Conservation (phyloP, 2,797 vertebrate genomes). For the Paramormyrops hopkinsi region DNA sequence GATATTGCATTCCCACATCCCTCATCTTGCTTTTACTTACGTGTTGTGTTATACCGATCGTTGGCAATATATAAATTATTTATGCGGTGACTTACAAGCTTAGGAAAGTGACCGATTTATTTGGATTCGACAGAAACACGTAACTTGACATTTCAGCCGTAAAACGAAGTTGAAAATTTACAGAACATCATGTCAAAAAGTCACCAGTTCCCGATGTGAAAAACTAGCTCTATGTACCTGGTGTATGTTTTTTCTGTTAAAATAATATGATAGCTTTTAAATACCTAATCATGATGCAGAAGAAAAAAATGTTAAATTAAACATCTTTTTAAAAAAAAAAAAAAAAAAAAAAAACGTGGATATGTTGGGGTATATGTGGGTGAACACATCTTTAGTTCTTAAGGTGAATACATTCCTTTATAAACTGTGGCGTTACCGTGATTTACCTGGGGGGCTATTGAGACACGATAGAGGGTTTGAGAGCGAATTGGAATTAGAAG, state of each 20-base stretch:
- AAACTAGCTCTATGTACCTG: neutral
- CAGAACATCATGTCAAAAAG: neutral
- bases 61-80: neutral
- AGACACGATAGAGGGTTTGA: neutral
- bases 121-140: neutral
- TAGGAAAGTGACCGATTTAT: neutral
- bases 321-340: neutral
- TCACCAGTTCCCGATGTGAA: neutral
- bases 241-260: neutral
- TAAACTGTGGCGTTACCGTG: neutral
- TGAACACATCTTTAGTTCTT: neutral
- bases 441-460: neutral
- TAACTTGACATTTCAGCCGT: neutral
- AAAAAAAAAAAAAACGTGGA: no score
- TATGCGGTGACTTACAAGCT: neutral
- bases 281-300: neutral
- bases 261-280: neutral
- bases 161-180: neutral
- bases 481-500: neutral
- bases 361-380: neutral
- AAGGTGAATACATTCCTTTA: neutral
- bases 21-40: neutral
- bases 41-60: neutral
- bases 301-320: neutral
- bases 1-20: neutral